phyloP scores from a whole-genome alignment of 2,113 vertebrate genomes.

The Poicephalus meyeri region DNA sequence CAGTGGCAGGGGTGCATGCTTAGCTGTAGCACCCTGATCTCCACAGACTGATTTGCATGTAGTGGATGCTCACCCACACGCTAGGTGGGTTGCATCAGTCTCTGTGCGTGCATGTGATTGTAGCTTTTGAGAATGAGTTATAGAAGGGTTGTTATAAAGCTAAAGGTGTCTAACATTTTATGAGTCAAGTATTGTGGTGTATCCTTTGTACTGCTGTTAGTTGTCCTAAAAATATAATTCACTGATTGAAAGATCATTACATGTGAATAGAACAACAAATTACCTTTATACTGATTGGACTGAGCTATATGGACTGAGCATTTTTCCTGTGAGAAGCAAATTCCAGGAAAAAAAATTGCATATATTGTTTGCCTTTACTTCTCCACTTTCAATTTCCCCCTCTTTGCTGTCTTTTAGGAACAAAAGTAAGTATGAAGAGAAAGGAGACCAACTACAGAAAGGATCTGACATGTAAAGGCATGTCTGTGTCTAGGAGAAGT shows the following conservation, averaged over 20 bases:
- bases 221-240: neutral
- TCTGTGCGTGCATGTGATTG: neutral
- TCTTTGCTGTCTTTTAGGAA: neutral
- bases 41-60: neutral
- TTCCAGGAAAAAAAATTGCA: neutral
- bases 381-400: neutral
- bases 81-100: neutral
- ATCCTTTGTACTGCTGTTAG: neutral
- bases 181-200: neutral
- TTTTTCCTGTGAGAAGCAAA: neutral
- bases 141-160: neutral
- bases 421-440: neutral
- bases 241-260: neutral
- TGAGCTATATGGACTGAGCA: neutral
- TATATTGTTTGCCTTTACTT: neutral
- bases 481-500: neutral
- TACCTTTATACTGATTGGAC: neutral
- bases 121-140: neutral
- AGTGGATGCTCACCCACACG: neutral
- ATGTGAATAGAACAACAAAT: neutral
- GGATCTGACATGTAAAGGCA: neutral
- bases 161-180: neutral
- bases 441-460: neutral
- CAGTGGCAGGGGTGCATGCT: neutral
- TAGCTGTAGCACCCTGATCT: neutral